Evolutionary conservation across 2,797 vertebrate species (phyloP).

Genomic region (Intellagama lesueurii): DNA sequence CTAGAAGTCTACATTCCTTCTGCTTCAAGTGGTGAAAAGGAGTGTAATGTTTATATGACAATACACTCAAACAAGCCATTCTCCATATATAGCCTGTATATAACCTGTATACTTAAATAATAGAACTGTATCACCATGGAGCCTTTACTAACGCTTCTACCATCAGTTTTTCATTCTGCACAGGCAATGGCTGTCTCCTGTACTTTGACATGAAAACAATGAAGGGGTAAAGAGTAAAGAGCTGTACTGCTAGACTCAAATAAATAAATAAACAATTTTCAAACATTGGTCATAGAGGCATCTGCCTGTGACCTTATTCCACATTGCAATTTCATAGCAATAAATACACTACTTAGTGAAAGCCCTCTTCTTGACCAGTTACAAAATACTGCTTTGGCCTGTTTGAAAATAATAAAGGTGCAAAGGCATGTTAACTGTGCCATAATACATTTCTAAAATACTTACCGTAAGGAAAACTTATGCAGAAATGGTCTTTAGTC

Average conservation of each 20-base stretch:
- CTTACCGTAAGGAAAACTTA: neutral
- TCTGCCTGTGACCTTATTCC: neutral
- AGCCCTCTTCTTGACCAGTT: neutral
- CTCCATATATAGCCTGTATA: neutral
- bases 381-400: constrained; percentile 1
- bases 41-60: neutral
- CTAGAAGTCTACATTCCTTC: neutral
- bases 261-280: neutral
- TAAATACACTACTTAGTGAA: neutral
- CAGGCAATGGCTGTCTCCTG: neutral
- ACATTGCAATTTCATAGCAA: neutral
- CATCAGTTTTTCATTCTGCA: neutral
- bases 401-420: neutral
- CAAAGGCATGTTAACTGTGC: neutral
- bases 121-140: neutral
- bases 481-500: neutral
- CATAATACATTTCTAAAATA: neutral
- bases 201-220: neutral
- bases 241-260: neutral
- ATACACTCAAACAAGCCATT: neutral
- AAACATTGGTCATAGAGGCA: neutral
- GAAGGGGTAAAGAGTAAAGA: neutral
- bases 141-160: neutral
- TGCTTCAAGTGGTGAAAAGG: neutral
- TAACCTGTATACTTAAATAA: neutral